Evolutionary conservation across 2,888 invertebrate genomes (phyloP).

Genomic region (Smittia aterrima): DNA sequence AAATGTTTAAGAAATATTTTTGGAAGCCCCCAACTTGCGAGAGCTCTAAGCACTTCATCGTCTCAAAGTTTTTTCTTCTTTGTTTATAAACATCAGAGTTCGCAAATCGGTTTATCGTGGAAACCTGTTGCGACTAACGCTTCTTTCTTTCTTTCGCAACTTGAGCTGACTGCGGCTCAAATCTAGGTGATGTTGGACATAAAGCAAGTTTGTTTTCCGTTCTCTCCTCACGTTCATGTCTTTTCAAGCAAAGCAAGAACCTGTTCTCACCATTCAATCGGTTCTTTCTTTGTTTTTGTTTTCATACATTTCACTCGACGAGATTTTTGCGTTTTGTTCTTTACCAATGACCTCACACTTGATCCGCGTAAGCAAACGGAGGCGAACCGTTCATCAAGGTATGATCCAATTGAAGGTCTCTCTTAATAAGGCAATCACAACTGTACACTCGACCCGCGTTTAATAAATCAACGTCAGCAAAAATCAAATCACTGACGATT

Average conservation of each 20-base stretch:
- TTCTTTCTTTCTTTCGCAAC: conserved; percentile 11
- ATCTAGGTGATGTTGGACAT: conserved; percentile 4
- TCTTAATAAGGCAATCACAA: too few relatives aligned
- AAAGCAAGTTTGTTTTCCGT: too few relatives aligned
- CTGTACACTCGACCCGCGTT: too few relatives aligned
- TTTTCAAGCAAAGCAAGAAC: not conserved
- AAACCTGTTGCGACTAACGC: not conserved
- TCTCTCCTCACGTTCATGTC: not conserved
- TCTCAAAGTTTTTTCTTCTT: not conserved
- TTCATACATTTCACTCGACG: not conserved
- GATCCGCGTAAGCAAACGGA: too few relatives aligned
- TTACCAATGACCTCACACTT: conserved; percentile 1
- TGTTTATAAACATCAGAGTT: too few relatives aligned
- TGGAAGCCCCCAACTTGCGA: too few relatives aligned
- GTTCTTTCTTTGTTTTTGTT: not conserved
- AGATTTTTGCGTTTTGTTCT: not conserved
- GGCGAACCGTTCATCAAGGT: too few relatives aligned
- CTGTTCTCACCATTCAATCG: not conserved
- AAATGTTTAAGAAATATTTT: too few relatives aligned
- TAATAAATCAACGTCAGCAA: too few relatives aligned
- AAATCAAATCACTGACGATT: too few relatives aligned
- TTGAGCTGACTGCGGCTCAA: not conserved
- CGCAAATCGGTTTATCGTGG: not conserved
- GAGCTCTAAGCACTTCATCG: not conserved
- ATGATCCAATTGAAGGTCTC: too few relatives aligned